Base-by-base conservation (phyloP, 2,113 vertebrate species). In the Colistium nudipinnis region DNA sequence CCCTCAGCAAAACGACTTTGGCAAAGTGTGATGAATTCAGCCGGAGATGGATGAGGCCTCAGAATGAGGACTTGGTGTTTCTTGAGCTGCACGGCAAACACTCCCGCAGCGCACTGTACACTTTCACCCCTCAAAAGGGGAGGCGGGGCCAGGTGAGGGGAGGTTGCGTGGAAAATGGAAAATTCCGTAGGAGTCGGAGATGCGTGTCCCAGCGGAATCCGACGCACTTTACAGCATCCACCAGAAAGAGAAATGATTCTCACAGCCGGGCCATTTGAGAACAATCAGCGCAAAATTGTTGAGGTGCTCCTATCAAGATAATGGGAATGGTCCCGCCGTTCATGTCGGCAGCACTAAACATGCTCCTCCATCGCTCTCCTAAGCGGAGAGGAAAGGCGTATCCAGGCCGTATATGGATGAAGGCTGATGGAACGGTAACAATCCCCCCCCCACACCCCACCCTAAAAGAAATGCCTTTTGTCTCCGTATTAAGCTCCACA, bases 281-380 rank as follows among this genome's bases (percentile, higher is more conserved):
- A 89, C 89, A 91, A 93, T 92, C 89, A 88, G 74, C 63, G 63
- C 20, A 72, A n/a, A 87, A 90, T 82, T 88, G 88, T 89, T 53
- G 31, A 78, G 82, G 54, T 63, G 75, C 74, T 84, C 76, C 60
- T 76, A 39, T 66, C 76, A 68, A 73, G 85, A 63, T 59, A 3
- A 30, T 69, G 51, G 63, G 71, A 61, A 57, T 36, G 67, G 70
- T 68, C 52, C 83, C 76, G 88, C 87, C 85, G 91, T 90, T 91
- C 74, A 84, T 84, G 80, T 83, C 86, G 69, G 83, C 68, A 54
- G 61, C 70, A 60, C 75, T 87, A 82, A 83, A 76, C 73, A 71
- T 54, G 70, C 75, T 62, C 60, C 70, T 43, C 22, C 62, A 54
- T 53, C 62, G 61, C 47, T 52, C 30, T 49, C 54, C n/a, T n/a